Percentiles rank a stretch among this genome's conserved stretches.
These are phyloP conservation scores for Aegithalos caudatus DNA, from an alignment of 2,113 vertebrate genomes.

Conservation along the genomic window DNA sequence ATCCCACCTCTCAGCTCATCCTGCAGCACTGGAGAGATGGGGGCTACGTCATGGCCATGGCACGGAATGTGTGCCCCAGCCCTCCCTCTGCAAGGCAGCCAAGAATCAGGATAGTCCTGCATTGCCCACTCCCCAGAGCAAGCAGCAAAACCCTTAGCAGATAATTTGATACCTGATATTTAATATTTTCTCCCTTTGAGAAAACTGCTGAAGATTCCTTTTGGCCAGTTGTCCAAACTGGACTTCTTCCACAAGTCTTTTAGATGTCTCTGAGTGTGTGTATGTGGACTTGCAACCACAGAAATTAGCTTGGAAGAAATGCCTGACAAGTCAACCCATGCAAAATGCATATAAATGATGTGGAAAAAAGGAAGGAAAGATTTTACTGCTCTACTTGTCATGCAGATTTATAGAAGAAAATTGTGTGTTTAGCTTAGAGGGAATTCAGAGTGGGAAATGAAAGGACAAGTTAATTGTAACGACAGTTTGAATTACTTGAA, in stretches of 20 bases:
- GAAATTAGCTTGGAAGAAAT: constrained; percentile 14
- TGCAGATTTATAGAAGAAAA: constrained; percentile 49
- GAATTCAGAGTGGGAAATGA: constrained; percentile 23
- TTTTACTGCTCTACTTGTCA: constrained; percentile 53
- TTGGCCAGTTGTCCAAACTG: not conserved
- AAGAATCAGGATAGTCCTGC: not conserved
- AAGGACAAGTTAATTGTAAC: constrained; percentile 38
- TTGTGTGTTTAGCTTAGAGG: constrained; percentile 47
- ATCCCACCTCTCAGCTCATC: not conserved
- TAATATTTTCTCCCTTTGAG: not conserved
- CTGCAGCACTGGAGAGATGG: not conserved
- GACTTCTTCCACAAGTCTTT: not conserved
- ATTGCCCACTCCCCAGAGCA: not conserved
- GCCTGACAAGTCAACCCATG: not conserved
- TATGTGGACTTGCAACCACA: not conserved
- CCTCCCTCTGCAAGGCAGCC: not conserved
- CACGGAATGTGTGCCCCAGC: not conserved
- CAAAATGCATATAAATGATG: not conserved
- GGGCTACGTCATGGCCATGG: rapidly evolving
- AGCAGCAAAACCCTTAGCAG: not conserved
- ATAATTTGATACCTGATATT: not conserved
- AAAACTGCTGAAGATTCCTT: not conserved
- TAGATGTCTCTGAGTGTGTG: not conserved
- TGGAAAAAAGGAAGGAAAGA: not conserved
- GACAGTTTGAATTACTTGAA: constrained; percentile 54